Base-by-base conservation (phyloP, 2,888 invertebrate genomes). In the Thera obeliscata region DNA sequence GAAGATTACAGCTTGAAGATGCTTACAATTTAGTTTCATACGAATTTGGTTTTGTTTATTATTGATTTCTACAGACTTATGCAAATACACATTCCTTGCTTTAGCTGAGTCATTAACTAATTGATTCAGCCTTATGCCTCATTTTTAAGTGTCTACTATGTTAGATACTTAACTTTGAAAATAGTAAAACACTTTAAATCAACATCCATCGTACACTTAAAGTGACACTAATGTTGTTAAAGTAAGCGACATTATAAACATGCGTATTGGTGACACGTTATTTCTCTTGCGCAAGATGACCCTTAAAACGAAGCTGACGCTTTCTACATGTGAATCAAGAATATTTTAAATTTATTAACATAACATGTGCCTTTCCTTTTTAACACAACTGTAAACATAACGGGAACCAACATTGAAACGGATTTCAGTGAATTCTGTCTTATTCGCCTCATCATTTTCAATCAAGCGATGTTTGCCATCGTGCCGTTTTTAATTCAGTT, bases 231-330 rank as follows among this genome's bases (percentile, higher is more conserved):
- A 55, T 54, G 62, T 59, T 71, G 55, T 63, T 60, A 52, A 64
- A 69, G 70, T 71, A 69, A 67, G 70, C 46, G 46, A 71, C 69
- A 74, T 78, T 77, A 77, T 81, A 75, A 82, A 83, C 79, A 82
- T 80, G 80, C 57, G 57, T 57, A 52, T 56, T 62, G 81, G 71
- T 81, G 81, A 76, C 81, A 75, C 74, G 77, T 79, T 78, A 81
- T 56, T 77, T 72, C 74, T 81, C 83, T 90, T 88, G 89, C 90
- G 89, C 84, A 90, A 90, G 86, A 78, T 86, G 87, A 86, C 89
- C 89, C 88, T 86, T 85, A 81, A 78, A 79, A 78, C 78, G 81
- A 72, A 79, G 78, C 74, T 79, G 84, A 78, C 85, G 85, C 90
- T 90, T 90, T 91, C 90, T 89, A 89, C 85, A 78, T 78, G 78